A percentile compares a stretch with the other conserved stretches of the same genome.
Conservation (phyloP, 2,888 invertebrate genomes). For the Polydrusus pterygomalis region DNA sequence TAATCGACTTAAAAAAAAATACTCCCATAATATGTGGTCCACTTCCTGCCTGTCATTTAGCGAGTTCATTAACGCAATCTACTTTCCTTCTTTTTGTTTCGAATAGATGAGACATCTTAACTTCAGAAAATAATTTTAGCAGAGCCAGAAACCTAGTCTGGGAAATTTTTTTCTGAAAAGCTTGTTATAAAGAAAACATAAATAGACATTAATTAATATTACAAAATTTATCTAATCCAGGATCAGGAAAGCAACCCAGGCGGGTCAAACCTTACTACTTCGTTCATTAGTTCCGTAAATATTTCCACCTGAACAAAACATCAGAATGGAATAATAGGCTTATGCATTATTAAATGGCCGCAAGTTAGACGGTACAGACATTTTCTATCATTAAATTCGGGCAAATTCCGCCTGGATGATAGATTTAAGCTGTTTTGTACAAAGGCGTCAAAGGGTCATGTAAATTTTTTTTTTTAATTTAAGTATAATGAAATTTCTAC, state of each 20-base stretch:
- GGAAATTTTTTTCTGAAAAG: no score
- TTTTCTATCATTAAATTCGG: conserved; percentile 50
- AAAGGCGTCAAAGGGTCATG: no score
- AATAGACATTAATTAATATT: conserved; percentile 12
- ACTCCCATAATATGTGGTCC: no score
- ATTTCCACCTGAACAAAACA: conserved; percentile 50
- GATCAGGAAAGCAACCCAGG: conserved; percentile 29
- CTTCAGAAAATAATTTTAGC: no score
- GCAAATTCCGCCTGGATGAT: conserved; percentile 23
- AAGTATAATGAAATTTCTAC: no score
- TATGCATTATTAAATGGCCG: conserved; percentile 47
- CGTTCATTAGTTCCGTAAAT: conserved; percentile 50
- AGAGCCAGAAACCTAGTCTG: no score
- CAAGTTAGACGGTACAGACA: conserved; percentile 38
- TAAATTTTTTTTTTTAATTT: no score
- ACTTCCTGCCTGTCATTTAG: no score
- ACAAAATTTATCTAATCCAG: conserved; percentile 35
- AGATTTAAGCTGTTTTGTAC: conserved; percentile 7
- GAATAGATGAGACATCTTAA: no score
- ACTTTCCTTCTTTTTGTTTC: no score
- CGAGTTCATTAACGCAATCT: no score
- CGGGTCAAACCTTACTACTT: conserved; percentile 30
- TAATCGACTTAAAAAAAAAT: no score
- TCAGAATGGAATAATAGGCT: conserved; percentile 45
- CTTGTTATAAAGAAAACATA: conserved; percentile 4